Evolutionary conservation across 2,888 invertebrate genomes (phyloP).

Genomic region (Lasioglossum villosulum): DNA sequence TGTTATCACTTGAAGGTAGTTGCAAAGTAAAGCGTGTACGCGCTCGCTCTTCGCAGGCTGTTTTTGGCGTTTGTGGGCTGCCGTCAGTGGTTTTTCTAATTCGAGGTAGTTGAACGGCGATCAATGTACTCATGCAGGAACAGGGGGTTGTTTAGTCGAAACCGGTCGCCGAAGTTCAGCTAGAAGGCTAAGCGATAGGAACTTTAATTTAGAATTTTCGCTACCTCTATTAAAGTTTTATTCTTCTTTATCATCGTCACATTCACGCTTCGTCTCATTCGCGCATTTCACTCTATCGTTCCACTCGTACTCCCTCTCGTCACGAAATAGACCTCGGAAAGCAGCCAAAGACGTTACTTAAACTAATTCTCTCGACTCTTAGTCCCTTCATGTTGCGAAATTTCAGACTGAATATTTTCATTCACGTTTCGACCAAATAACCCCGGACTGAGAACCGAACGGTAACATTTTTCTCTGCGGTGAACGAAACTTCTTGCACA

Average conservation of each 20-base stretch:
- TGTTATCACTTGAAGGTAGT: neutral
- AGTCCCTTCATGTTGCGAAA: conserved; percentile 27
- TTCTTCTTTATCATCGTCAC: conserved; percentile 20
- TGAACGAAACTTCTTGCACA: conserved; percentile 36
- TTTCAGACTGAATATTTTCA: conserved; percentile 26
- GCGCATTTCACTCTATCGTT: neutral
- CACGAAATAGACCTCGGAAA: conserved; percentile 53
- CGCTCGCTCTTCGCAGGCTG: conserved; percentile 46
- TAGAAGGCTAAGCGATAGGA: conserved; percentile 61
- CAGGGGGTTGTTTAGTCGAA: conserved; percentile 50
- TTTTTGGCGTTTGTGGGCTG: conserved; percentile 49
- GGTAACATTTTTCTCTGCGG: conserved; percentile 6
- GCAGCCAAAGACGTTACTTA: conserved; percentile 41
- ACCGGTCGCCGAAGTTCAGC: conserved; percentile 47
- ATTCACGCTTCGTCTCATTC: conserved; percentile 19
- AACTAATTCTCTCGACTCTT: conserved; percentile 45
- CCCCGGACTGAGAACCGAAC: conserved; percentile 24
- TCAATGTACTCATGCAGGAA: conserved; percentile 43
- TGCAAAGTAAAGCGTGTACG: neutral
- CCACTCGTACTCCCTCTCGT: neutral
- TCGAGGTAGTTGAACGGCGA: conserved; percentile 64
- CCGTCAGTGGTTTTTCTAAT: conserved; percentile 57
- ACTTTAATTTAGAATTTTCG: conserved; percentile 62
- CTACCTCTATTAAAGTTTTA: conserved; percentile 51
- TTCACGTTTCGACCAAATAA: conserved; percentile 37